Evolutionary conservation across 2,888 invertebrate genomes (phyloP), one percentile per base, ranked within the genome.

Genomic region (Anagyrus pseudococci): DNA sequence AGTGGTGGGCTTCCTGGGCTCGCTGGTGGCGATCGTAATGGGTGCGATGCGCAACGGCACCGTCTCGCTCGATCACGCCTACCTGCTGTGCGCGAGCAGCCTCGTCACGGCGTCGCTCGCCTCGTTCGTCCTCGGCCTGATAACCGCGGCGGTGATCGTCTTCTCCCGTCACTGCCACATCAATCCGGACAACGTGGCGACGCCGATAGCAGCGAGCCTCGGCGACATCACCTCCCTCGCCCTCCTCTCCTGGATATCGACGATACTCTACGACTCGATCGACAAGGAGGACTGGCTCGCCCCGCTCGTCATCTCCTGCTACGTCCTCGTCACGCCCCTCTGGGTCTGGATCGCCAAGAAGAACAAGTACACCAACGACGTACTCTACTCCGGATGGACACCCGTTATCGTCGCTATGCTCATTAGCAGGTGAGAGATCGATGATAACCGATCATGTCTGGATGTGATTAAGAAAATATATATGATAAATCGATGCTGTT

Each of bases 321-420:
- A 89, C 72, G 78, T 89, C 41, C 74, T 87, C 54, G 83, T 89
- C 3, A 86, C 89, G 20, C 92, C 92, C 0, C 75, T 92, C 26
- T 91, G 90, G 89, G 85, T 88, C n/a, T 87, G 86, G 83, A 85
- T 91, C 63, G 88, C 91, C 0, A 84, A 87, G 71, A 84, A 85
- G 65, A 91, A 92, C 77, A 84, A 86, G 63, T 88, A 88, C 75
- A 90, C 90, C 2, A 82, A 85, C 64, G 85, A 88, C 67, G 91
- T 92, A 2, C 83, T 93, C 4, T 86, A 87, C 71, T 84, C 86
- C 60, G 92, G 92, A 15, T 92, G 92, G 92, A 85, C 87, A 1
- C 92, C 92, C 0, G 90, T 92, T 7, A 85, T 92, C 73, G 85
- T 87, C 59, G 91, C 92, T n/a, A 92, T 92, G 91, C 76, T 90